Evolutionary conservation across 2,113 vertebrate species (phyloP), one percentile per base, ranked within the genome.

Genomic region (Craseonycteris thonglongyai): DNA sequence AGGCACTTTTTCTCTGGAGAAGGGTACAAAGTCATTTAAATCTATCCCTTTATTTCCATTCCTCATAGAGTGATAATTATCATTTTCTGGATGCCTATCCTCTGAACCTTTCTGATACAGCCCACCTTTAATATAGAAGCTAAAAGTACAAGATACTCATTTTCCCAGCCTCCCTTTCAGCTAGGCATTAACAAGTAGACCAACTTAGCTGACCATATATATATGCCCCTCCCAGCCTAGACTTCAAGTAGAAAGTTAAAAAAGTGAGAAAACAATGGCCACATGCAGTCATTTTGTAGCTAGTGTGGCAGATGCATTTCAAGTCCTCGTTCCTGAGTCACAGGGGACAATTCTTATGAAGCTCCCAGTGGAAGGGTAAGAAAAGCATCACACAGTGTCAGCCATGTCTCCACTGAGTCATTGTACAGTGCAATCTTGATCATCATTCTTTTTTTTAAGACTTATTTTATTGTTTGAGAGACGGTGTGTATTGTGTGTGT

Each of bases 21-120:
- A 71, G 78, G 86, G 89, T 91, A 63, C 74, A 49, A 91, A 86
- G 63, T 35, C 72, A 21, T 90, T 87, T 84, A 63, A 95, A 61
- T 14, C 91, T 72, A 75, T 61, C 42, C 49, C 33, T 33, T 81
- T 33, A 33, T 49, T 68, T 90, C 69, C 83, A 40, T 72, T 61
- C 63, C 72, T 85, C 14, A 21, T 26, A 19, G 47, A 66, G 66
- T 68, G 86, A 92, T 92, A 21, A 69, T 68, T 66, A 12, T 61
- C 66, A 75, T 47, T 84, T 65, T 87, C 40, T 19, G 38, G 40
- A 26, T 28, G 15, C 80, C 85, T n/a, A 8, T 9, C 65, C 54
- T 61, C 51, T 38, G 65, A 83, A n/a, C 51, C n/a, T 35, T 68
- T 63, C 56, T 76, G 21, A 40, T 59, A 42, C 8, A 65, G 14